Evolutionary conservation across 2,113 vertebrate species (phyloP), one percentile per base, ranked within the genome.

Genomic region (Monarcha castaneiventris): DNA sequence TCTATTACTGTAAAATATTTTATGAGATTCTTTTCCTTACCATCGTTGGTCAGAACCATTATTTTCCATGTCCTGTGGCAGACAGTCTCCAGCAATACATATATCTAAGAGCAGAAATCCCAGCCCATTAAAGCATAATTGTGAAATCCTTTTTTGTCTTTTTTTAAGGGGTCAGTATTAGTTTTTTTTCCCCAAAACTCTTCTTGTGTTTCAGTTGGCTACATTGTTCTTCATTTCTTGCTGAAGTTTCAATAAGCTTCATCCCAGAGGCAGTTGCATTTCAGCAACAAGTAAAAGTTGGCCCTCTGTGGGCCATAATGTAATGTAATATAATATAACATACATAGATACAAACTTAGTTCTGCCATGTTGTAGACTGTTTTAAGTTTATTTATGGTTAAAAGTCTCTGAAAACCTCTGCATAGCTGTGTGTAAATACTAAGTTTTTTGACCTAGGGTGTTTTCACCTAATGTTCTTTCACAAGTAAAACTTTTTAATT

Each of bases 251-350:
- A 64, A 1, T 91, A 89, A 76, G n/a, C 30, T 79, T 79, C 35
- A 63, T 93, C 75, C 67, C 91, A 90, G 55, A 77, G 82, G 84
- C 55, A 85, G 19, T 49, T 93, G 67, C 48, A 63, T 93, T 95
- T 96, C 78, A 92, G 87, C 86, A 88, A 39, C 79, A 87, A 79
- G 89, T 88, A 87, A 62, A 96, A 89, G 85, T 85, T 94, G 82
- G 33, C 55, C 78, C 63, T 96, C 71, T 88, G 89, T 95, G 89
- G 67, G 72, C 72, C 41, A 3, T 92, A 90, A 90, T 58, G n/a
- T 37, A 55, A 63, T 68, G 51, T 62, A 83, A 74, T 63, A 16
- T 39, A 72, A 55, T 86, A 52, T 18, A 68, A n/a, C 30, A 58
- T 64, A 49, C 37, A 33, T 43, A 89, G 87, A 87, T 82, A 89